Base-by-base conservation (phyloP, 2,113 vertebrate genomes). In the Oryzias curvinotus region DNA sequence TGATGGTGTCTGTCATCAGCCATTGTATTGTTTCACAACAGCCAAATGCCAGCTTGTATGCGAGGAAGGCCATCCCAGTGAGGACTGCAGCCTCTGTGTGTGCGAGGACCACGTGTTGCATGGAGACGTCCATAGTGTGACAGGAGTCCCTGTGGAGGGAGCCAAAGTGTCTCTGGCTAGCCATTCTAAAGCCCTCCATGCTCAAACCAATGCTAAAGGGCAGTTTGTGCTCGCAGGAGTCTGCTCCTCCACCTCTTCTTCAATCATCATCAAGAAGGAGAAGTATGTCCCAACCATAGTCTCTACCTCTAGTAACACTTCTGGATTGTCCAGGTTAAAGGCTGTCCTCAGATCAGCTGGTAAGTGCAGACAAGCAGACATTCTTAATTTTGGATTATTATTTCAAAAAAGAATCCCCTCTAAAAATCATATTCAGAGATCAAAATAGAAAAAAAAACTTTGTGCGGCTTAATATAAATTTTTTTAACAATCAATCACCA, bases 331-430 rank as follows among this genome's bases (percentile, higher is more conserved):
- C 0, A 86, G 81, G 86, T 87, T 91, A 14, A 87, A 77, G 6
- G 85, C 92, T 19, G 52, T 83, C 52, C 91, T 98, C 44, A 86
- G 78, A 63, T 92, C 93, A 73, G 79, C 95, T 19, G 94, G 97
- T 97, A 84, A 91, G 93, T 49, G 7, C 14, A 51, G 7, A 63
- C 21, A 4, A 26, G 21, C 21, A 23, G 21, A 23, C 21, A 36
- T 36, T 12, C 36, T 36, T 36, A 12, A 13, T 36, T 36, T 36
- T 12, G 36, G 36, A 36, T 36, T 12, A 36, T 12, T 36, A 13
- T 36, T 12, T 36, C 36, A 36, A 36, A 36, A 13, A 36, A 36
- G 8, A 3, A 12, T 36, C 10, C 3, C 8, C 21, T 55, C 19
- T 36, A 55, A 14, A 30, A 66, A 16, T 67, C 43, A 18, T 51